These are phyloP conservation scores for Perccottus glenii DNA, from an alignment of 2,113 vertebrate genomes.

Conservation along the genomic window DNA sequence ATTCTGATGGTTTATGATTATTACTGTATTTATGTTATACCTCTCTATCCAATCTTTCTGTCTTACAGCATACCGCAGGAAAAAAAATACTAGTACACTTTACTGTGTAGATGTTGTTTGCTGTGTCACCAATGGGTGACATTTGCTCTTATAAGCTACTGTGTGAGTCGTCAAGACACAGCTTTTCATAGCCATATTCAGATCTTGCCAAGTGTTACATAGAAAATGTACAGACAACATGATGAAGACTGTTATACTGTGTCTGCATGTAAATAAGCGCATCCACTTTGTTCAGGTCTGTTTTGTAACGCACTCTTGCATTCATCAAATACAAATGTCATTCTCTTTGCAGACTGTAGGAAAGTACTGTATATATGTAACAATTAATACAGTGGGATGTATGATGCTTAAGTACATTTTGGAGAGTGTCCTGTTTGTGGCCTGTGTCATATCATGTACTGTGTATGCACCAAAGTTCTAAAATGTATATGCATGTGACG, in stretches of 20 bases:
- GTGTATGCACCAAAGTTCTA: constrained; percentile 57
- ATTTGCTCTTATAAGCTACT: constrained; percentile 69
- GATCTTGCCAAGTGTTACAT: constrained; percentile 33
- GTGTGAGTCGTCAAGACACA: constrained; percentile 62
- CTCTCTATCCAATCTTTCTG: constrained; percentile 72
- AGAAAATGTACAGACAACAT: constrained; percentile 35
- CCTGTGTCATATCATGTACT: constrained; percentile 45
- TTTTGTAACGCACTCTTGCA: constrained; percentile 42
- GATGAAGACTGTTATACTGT: constrained; percentile 50
- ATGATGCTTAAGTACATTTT: constrained; percentile 31
- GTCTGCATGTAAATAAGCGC: constrained; percentile 63
- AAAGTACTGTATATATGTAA: constrained; percentile 39
- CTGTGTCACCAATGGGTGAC: constrained; percentile 40
- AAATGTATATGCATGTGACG: constrained; percentile 60
- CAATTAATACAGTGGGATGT: constrained; percentile 14
- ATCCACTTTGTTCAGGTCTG: constrained; percentile 34
- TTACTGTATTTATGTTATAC: constrained; percentile 74
- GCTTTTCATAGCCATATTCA: constrained; percentile 43
- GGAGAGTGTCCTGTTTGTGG: constrained; percentile 49
- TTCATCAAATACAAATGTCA: constrained; percentile 60
- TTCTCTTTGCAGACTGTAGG: constrained; percentile 33
- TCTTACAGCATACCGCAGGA: constrained; percentile 66
- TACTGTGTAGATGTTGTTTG: constrained; percentile 58
- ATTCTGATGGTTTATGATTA: constrained; percentile 63
- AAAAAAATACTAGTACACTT: constrained; percentile 47